A percentile compares a stretch with the other conserved stretches of the same genome.
These are phyloP conservation scores for Hedychridium roseum DNA, from an alignment of 2,888 invertebrate genomes.

Conservation along the genomic window DNA sequence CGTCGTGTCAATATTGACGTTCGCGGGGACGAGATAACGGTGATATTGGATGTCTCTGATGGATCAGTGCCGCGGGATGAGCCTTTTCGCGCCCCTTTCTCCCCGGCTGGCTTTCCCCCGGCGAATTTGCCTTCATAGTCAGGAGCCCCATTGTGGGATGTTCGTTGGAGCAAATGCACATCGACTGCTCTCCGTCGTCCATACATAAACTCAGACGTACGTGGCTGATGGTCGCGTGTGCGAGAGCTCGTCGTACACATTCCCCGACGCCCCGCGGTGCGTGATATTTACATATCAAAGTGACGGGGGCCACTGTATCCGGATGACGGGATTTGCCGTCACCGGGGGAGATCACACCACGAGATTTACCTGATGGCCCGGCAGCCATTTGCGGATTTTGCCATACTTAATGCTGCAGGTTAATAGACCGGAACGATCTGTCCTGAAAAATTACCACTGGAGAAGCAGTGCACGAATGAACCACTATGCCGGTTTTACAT, in stretches of 20 bases:
- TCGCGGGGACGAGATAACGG: slow-evolving; percentile 53
- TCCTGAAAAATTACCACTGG: too few relatives aligned
- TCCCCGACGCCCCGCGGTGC: slow-evolving; percentile 47
- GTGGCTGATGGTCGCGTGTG: slow-evolving; percentile 10
- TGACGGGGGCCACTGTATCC: slow-evolving; percentile 42
- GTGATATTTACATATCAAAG: slow-evolving; percentile 64
- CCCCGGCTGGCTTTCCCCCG: slow-evolving; percentile 11
- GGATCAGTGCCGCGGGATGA: slow-evolving; percentile 31
- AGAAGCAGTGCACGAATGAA: too few relatives aligned
- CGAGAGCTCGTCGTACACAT: slow-evolving; percentile 23
- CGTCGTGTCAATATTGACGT: slow-evolving; percentile 57
- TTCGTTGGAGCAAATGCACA: slow-evolving; percentile 61
- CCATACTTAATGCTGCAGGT: too few relatives aligned
- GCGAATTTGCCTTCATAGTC: slow-evolving; percentile 49
- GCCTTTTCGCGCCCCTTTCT: slow-evolving; percentile 12
- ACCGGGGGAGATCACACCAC: neutral
- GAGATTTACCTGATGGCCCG: too few relatives aligned
- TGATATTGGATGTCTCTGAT: slow-evolving; percentile 59
- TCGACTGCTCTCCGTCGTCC: slow-evolving; percentile 40
- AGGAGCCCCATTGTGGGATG: slow-evolving; percentile 59
- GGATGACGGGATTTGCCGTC: neutral
- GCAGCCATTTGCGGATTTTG: too few relatives aligned
- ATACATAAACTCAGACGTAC: slow-evolving; percentile 30
- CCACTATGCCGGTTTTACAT: too few relatives aligned
- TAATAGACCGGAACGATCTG: too few relatives aligned